Percentiles rank a stretch among this genome's conserved stretches.
These are phyloP conservation scores for Eristalis arbustorum DNA, from an alignment of 2,888 invertebrate species.

Conservation along the genomic window DNA sequence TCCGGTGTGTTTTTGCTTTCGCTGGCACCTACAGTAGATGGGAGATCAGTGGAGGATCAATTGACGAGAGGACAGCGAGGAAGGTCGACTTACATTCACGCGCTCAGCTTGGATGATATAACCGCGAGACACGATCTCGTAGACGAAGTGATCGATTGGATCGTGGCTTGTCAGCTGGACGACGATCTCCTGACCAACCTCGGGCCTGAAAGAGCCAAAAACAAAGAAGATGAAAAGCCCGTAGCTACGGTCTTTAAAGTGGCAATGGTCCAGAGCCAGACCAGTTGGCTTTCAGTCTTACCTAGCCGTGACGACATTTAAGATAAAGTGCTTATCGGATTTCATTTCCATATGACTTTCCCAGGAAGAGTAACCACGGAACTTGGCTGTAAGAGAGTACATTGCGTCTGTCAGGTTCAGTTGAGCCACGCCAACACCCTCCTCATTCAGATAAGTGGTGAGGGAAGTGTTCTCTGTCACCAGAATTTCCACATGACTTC, in stretches of 20 bases:
- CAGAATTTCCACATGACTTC: background rate
- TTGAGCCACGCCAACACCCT: background rate
- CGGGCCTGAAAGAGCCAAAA: constrained; percentile 78
- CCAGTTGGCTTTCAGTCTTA: background rate
- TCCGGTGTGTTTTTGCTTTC: background rate
- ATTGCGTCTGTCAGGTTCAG: no score
- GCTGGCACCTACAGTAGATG: constrained; percentile 48
- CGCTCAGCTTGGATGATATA: constrained; percentile 90
- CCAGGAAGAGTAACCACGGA: no score
- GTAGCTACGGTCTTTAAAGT: constrained; percentile 77
- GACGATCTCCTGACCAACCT: constrained; percentile 86
- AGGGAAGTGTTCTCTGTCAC: no score
- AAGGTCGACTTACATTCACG: constrained; percentile 81
- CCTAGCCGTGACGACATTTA: constrained; percentile 79
- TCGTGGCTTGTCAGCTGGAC: constrained; percentile 87
- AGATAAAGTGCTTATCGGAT: no score
- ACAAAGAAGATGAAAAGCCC: background rate
- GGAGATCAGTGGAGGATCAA: background rate
- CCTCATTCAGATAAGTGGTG: background rate
- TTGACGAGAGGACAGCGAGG: background rate
- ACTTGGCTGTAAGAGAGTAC: no score
- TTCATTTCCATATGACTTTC: no score
- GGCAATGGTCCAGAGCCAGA: background rate
- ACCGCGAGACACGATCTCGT: constrained; percentile 90
- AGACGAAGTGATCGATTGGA: constrained; percentile 87